Conservation (phyloP, 2,797 vertebrate genomes). For the Mallotus villosus region DNA sequence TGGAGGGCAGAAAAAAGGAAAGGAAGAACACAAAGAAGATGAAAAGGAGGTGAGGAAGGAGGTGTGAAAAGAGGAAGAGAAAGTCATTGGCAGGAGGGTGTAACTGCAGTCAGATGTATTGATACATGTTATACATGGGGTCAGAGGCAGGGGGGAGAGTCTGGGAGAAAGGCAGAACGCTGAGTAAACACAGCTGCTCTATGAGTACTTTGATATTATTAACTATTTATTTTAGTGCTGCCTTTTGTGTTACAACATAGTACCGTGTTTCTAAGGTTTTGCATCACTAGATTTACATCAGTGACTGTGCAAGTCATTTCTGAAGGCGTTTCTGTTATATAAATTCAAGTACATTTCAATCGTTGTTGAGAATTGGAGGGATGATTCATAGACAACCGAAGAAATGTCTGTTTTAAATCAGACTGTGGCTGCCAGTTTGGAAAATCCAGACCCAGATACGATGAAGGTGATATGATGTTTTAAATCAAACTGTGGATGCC, state of each 20-base stretch:
- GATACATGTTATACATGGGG: no score
- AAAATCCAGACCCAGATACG: not conserved
- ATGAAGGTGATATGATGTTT: not conserved
- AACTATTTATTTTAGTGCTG: not conserved
- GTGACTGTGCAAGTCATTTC: not conserved
- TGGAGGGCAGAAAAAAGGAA: not conserved
- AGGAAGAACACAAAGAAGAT: constrained; percentile 4
- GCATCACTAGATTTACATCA: not conserved
- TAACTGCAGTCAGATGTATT: not conserved
- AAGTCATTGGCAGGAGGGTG: not conserved
- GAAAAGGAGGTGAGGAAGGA: not conserved
- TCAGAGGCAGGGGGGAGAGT: no score
- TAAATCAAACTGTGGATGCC: not conserved
- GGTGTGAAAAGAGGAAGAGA: not conserved
- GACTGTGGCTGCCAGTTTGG: not conserved
- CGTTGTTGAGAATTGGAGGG: not conserved
- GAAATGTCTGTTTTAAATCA: not conserved
- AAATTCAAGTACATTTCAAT: not conserved
- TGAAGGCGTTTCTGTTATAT: not conserved
- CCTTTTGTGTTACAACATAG: not conserved
- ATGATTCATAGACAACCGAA: constrained; percentile 3
- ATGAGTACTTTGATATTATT: not conserved
- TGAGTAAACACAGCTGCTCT: not conserved
- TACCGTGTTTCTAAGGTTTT: not conserved
- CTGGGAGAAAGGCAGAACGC: not conserved